Evolutionary conservation across 2,797 vertebrate species (phyloP).

Genomic region (Catamblyrhynchus diadema): DNA sequence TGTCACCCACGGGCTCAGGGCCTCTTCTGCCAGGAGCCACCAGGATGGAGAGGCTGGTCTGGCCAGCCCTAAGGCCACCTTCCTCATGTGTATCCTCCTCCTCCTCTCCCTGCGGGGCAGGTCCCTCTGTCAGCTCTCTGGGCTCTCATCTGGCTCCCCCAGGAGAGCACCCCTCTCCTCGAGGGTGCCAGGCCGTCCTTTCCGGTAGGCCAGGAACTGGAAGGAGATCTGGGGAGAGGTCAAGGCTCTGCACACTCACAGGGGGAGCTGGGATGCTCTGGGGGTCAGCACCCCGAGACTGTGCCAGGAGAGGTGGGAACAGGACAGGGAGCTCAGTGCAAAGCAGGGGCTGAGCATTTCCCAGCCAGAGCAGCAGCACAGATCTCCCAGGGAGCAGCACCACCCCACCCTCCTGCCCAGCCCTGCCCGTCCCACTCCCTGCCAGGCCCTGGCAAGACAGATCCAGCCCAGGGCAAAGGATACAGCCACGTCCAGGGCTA

Average conservation of each 20-base stretch:
- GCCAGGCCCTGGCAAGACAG: rapidly evolving
- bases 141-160: not conserved
- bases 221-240: slow-evolving; percentile 82
- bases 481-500: slow-evolving; percentile 86
- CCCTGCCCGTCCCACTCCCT: not conserved
- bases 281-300: not conserved
- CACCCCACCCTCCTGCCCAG: not conserved
- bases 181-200: rapidly evolving
- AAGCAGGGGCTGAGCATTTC: not conserved
- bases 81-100: not conserved
- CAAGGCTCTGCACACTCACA: not conserved
- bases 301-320: not conserved
- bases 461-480: slow-evolving; percentile 77
- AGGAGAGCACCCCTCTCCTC: slow-evolving; percentile 80
- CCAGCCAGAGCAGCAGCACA: not conserved
- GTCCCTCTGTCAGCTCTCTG: not conserved
- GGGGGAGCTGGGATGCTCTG: rapidly evolving
- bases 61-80: rapidly evolving
- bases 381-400: not conserved
- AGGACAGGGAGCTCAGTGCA: rapidly evolving
- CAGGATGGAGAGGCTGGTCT: not conserved
- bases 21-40: not conserved
- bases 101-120: rapidly evolving
- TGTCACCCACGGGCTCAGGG: not conserved
- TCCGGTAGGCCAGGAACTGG: slow-evolving; percentile 86